These are phyloP conservation scores for Homalodisca vitripennis DNA, from an alignment of 1,140 invertebrate species.

Conservation along the genomic window DNA sequence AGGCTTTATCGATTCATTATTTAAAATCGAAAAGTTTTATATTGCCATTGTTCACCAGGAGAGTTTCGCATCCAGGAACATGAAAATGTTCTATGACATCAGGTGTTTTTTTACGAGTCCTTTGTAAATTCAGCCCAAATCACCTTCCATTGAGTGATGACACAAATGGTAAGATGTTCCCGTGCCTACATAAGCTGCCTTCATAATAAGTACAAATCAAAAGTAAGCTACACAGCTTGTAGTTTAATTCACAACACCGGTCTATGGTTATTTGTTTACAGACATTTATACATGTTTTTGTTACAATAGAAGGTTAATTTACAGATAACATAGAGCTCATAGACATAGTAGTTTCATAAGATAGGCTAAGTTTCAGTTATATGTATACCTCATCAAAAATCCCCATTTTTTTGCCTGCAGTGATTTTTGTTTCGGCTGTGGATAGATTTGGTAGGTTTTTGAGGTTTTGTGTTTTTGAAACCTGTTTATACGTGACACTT, in stretches of 20 bases:
- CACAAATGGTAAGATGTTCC: conserved; percentile 2
- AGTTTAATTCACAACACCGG: conserved; percentile 19
- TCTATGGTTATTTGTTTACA: conserved; percentile 28
- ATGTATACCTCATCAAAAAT: neutral
- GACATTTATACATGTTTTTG: conserved; percentile 30
- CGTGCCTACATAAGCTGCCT: conserved; percentile 17
- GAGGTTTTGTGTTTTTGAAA: too few relatives aligned
- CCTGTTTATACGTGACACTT: too few relatives aligned
- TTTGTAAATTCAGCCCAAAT: too few relatives aligned
- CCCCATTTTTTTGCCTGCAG: neutral
- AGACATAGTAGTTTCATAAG: conserved; percentile 12
- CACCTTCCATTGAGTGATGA: too few relatives aligned
- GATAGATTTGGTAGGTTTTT: neutral
- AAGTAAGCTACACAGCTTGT: conserved; percentile 20
- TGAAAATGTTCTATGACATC: too few relatives aligned
- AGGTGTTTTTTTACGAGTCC: too few relatives aligned
- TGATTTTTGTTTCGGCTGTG: neutral
- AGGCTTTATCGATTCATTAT: too few relatives aligned
- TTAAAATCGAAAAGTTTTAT: too few relatives aligned
- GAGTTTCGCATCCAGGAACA: too few relatives aligned
- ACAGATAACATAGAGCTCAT: conserved; percentile 26
- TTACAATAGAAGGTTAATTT: conserved; percentile 25
- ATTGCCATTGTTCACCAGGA: too few relatives aligned
- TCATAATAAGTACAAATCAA: conserved; percentile 32
- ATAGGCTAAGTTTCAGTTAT: conserved; percentile 13